Evolutionary conservation across 2,797 vertebrate species (phyloP).

Genomic region (Petrocephalus schoutedeni): DNA sequence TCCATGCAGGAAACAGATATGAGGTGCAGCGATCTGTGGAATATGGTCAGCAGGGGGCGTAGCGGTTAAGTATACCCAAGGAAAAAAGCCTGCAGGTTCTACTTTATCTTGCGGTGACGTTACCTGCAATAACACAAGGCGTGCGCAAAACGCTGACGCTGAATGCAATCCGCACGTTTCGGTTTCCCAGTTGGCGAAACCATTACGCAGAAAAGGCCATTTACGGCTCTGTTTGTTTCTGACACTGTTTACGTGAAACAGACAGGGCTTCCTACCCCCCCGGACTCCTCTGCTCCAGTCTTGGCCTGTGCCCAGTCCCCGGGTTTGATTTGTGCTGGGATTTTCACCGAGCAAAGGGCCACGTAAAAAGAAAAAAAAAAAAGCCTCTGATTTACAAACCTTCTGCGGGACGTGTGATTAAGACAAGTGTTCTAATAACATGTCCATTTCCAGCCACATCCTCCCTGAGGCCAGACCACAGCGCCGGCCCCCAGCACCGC

Average conservation of each 20-base stretch:
- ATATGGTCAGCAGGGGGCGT: constrained; percentile 8
- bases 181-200: background rate
- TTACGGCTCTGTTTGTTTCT: background rate
- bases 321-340: background rate
- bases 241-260: background rate
- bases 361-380: background rate
- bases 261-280: background rate
- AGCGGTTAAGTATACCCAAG: background rate
- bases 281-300: background rate
- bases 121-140: background rate
- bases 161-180: no score
- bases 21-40: background rate
- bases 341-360: background rate
- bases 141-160: background rate
- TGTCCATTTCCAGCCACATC: background rate
- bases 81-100: background rate
- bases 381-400: background rate
- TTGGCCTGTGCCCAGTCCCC: background rate
- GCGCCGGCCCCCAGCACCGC: background rate
- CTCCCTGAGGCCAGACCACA: background rate
- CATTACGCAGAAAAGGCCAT: background rate
- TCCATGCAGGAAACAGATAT: background rate
- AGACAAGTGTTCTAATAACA: constrained; percentile 35
- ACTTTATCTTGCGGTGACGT: background rate
- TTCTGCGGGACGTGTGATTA: constrained; percentile 27